Base-by-base conservation (phyloP, 2,113 vertebrate genomes). In the Paradoxurus hermaphroditus region DNA sequence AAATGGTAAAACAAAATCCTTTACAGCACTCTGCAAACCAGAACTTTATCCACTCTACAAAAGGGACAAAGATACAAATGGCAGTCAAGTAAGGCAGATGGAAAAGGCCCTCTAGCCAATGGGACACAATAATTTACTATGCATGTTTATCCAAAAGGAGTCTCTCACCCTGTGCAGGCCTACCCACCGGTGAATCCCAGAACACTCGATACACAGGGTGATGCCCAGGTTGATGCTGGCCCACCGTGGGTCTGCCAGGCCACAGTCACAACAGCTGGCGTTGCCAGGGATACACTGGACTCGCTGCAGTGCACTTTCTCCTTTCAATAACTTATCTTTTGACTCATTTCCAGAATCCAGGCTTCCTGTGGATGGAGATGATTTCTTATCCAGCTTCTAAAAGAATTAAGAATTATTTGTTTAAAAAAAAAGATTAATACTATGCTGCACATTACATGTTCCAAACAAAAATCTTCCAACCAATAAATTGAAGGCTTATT, bases 151-250 rank as follows among this genome's bases (percentile, higher is more conserved):
- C 65, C 67, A 44, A 70, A 96, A 78, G 67, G 56, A 75, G 29
- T 10, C 13, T 46, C n/a, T 19, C 11, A 5, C 7, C 39, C 68
- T 23, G 7, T 11, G 27, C 11, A 81, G 82, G 91, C 9, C 87
- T 15, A 91, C 98, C 97, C 96, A 99, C 99, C 99, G 99, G 98
- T 99, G 99, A 96, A 99, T 99, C 41, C 99, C 99, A 4, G 99
- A 99, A 98, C 99, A 99, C 98, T 99, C 99, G 11, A 99, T 99
- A 90, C 99, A 99, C 92, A 99, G 98, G 0, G 99, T 99, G 98
- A 99, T 99, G 94, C 99, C 99, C 75, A 99, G 98, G 98, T 99
- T 99, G 99, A 99, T 99, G 98, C 99, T 99, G 98, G 99, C 99
- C 99, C 99, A 99, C 87, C 99, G 99, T 0, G 99, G 99, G 94